These are phyloP conservation scores for Ictalurus punctatus DNA, from an alignment of 2,113 vertebrate genomes.

Conservation along the genomic window DNA sequence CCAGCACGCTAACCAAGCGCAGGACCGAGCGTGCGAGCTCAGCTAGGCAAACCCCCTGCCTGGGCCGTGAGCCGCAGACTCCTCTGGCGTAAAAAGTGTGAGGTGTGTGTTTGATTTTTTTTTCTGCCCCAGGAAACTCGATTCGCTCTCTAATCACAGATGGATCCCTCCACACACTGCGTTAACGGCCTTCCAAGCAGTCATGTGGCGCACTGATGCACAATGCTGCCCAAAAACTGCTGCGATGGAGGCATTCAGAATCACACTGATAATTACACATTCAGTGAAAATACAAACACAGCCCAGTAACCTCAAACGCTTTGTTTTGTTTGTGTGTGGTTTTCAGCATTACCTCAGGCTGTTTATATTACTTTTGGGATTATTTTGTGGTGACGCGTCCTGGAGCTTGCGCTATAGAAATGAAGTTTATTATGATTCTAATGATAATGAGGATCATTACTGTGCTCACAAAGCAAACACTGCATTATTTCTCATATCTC, in stretches of 20 bases:
- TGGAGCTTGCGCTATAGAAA: not conserved
- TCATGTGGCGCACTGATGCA: constrained; percentile 8
- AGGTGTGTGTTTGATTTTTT: constrained; percentile 39
- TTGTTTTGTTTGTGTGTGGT: not conserved
- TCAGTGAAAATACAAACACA: constrained; percentile 12
- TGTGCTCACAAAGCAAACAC: not conserved
- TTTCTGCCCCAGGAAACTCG: constrained; percentile 35
- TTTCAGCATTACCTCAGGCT: not conserved
- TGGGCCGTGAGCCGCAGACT: constrained; percentile 40
- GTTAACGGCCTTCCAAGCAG: constrained; percentile 19
- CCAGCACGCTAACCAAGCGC: constrained; percentile 47
- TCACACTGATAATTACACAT: constrained; percentile 32
- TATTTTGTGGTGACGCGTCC: not conserved
- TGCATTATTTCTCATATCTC: not conserved
- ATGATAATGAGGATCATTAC: constrained; percentile 2
- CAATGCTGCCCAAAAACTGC: not conserved
- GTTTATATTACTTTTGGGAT: not conserved
- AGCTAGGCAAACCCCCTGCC: constrained; percentile 45
- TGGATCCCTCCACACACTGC: not conserved
- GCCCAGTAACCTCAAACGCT: not conserved
- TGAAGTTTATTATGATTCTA: not conserved
- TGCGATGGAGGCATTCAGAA: not conserved
- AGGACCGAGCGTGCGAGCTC: constrained; percentile 44
- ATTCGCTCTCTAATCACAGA: constrained; percentile 24
- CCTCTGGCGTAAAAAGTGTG: constrained; percentile 22